These are phyloP conservation scores for Phrynocephalus forsythii DNA, from an alignment of 2,797 vertebrate species.

Conservation along the genomic window DNA sequence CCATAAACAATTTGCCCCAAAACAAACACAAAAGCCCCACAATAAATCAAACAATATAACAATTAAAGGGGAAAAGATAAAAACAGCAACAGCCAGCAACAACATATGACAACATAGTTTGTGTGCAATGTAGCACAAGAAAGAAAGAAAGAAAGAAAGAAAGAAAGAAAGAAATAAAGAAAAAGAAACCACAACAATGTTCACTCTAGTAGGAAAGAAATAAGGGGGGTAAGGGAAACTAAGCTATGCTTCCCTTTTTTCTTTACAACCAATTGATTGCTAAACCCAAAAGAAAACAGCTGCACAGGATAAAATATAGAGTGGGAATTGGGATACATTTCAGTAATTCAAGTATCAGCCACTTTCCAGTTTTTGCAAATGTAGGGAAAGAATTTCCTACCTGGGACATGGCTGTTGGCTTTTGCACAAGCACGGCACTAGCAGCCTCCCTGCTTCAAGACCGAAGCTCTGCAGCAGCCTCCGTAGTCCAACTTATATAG, in stretches of 20 bases:
- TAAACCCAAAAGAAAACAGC: not conserved
- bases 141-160: too few species aligned
- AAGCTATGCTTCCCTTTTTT: not conserved
- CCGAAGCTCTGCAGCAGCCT: slow-evolving; percentile 38
- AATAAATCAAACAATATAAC: too few species aligned
- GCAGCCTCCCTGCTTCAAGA: slow-evolving; percentile 45
- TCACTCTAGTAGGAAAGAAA: not conserved
- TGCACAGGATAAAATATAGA: not conserved
- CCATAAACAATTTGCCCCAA: too few species aligned
- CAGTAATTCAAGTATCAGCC: not conserved
- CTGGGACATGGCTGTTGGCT: slow-evolving; percentile 76
- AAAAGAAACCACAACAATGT: too few species aligned
- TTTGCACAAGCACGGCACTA: not conserved
- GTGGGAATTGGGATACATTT: not conserved
- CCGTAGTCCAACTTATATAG: slow-evolving; percentile 73
- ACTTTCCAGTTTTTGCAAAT: not conserved
- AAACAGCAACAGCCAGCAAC: too few species aligned
- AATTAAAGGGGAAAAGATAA: too few species aligned
- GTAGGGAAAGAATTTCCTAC: slow-evolving; percentile 58
- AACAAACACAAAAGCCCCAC: too few species aligned
- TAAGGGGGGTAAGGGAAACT: not conserved
- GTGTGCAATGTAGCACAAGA: too few species aligned
- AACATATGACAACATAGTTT: too few species aligned
- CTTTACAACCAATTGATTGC: not conserved
- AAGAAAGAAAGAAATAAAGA: too few species aligned